Evolutionary conservation across 1,140 invertebrate genomes (phyloP).

Genomic region (Neomicropteryx cornuta): DNA sequence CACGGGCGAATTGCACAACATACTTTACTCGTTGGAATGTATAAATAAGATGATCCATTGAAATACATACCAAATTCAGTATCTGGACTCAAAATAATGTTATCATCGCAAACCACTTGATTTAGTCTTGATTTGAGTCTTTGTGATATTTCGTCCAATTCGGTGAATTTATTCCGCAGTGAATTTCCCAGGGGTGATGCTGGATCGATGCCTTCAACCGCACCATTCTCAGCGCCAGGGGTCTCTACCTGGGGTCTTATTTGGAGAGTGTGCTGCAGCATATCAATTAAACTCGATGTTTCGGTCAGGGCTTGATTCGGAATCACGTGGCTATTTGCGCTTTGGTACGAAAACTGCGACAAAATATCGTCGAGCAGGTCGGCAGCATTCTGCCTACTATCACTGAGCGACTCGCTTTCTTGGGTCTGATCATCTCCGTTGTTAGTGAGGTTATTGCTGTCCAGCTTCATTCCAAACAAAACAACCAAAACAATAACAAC

Average conservation of each 20-base stretch:
- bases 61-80: slow-evolving; percentile 11
- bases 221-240: slow-evolving; percentile 20
- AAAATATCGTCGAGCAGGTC: slow-evolving; percentile 35
- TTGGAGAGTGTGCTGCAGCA: slow-evolving; percentile 33
- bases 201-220: slow-evolving; percentile 36
- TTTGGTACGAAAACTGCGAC: slow-evolving; percentile 31
- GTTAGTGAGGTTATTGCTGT: slow-evolving; percentile 35
- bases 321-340: slow-evolving; percentile 28
- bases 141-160: slow-evolving; percentile 37
- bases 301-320: slow-evolving; percentile 22
- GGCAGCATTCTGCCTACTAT: slow-evolving; percentile 31
- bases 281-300: slow-evolving; percentile 27
- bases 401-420: slow-evolving; percentile 23
- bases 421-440: slow-evolving; percentile 27
- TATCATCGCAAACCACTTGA: slow-evolving; percentile 36
- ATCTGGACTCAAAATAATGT: slow-evolving; percentile 36
- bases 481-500: too few relatives aligned
- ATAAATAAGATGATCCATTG: too few relatives aligned
- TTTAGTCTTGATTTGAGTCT: slow-evolving; percentile 37
- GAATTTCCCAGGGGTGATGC: slow-evolving; percentile 35
- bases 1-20: too few relatives aligned
- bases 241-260: slow-evolving; percentile 24
- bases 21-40: too few relatives aligned
- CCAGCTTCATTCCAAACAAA: slow-evolving; percentile 38
- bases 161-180: slow-evolving; percentile 36